Evolutionary conservation across 2,797 vertebrate genomes (phyloP).

Genomic region (Enteromius treurensis): DNA sequence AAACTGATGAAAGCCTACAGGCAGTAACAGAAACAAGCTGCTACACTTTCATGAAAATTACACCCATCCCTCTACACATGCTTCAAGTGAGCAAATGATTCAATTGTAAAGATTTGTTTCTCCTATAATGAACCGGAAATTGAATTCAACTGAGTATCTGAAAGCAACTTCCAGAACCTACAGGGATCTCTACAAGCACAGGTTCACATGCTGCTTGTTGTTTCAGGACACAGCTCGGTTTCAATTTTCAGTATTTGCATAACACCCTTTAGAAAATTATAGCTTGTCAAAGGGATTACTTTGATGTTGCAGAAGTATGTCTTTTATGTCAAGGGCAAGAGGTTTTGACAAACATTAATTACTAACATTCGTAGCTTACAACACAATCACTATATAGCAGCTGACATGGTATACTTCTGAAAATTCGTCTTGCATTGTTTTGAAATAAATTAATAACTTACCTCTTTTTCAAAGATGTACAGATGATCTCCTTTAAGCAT

Average conservation of each 20-base stretch:
- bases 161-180: conserved; percentile 21
- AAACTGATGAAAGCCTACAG: conserved; percentile 31
- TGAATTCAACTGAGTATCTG: conserved; percentile 24
- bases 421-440: not conserved
- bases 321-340: conserved; percentile 9
- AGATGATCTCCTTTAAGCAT: conserved; percentile 89
- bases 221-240: not conserved
- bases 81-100: conserved; percentile 38
- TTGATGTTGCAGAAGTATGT: conserved; percentile 17
- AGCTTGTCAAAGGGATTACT: conserved; percentile 28
- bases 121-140: conserved; percentile 32
- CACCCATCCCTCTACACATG: conserved; percentile 18
- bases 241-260: conserved; percentile 20
- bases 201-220: not conserved
- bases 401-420: not conserved
- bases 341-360: conserved; percentile 5
- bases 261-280: conserved; percentile 22
- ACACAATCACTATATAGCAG: not conserved
- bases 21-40: conserved; percentile 48
- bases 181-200: not conserved
- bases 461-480: conserved; percentile 92
- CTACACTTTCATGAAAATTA: conserved; percentile 46
- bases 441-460: conserved; percentile 65
- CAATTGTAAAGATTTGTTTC: conserved; percentile 31
- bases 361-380: not conserved